These are phyloP conservation scores for Amyelois transitella DNA, from an alignment of 1,140 invertebrate genomes.

Conservation along the genomic window DNA sequence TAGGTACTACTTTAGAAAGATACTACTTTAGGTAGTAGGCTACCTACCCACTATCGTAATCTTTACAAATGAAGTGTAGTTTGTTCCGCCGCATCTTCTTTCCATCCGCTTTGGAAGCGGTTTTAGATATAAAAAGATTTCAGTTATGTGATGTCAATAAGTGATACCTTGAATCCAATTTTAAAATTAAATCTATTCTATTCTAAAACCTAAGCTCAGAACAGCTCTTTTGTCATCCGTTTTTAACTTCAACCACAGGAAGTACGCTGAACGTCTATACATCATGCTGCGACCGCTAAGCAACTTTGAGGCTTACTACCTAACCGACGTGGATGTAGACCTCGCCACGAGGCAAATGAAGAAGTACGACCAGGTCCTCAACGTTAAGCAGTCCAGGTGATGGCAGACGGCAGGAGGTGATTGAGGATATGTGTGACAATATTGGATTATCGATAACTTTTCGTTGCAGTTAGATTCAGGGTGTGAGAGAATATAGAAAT, in stretches of 20 bases:
- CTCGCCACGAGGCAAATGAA: slow-evolving; percentile 56
- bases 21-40: too few relatives aligned
- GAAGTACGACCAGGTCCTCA: slow-evolving; percentile 48
- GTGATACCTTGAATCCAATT: too few relatives aligned
- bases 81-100: too few relatives aligned
- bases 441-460: neutral
- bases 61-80: too few relatives aligned
- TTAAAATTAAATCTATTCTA: too few relatives aligned
- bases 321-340: slow-evolving; percentile 56
- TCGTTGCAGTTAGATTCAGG: neutral
- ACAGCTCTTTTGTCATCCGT: slow-evolving; percentile 2
- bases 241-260: too few relatives aligned
- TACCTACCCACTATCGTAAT: too few relatives aligned
- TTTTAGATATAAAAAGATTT: too few relatives aligned
- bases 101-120: too few relatives aligned
- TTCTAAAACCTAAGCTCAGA: too few relatives aligned
- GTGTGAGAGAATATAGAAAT: neutral
- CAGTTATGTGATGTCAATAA: too few relatives aligned
- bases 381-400: slow-evolving; percentile 26
- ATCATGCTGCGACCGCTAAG: slow-evolving; percentile 48
- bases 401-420: neutral
- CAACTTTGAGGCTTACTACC: slow-evolving; percentile 62
- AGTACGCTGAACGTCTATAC: slow-evolving; percentile 63
- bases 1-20: too few relatives aligned
- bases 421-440: neutral